phyloP scores from a whole-genome alignment of 2,113 vertebrate species.

The Tringa solitaria region DNA sequence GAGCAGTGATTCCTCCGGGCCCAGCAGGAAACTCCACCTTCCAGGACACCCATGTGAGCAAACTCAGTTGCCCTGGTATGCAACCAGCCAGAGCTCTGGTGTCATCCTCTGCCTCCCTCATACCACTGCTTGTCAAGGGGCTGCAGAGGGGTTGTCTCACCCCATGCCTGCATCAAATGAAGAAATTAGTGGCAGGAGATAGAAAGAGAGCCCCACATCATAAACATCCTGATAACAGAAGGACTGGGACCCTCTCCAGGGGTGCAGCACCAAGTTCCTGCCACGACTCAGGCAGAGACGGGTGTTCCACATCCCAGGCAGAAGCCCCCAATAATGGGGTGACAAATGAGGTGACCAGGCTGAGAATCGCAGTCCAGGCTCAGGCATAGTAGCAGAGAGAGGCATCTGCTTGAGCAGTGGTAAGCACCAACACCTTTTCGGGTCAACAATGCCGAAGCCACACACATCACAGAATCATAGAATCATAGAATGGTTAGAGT shows the following conservation, averaged over 20 bases:
- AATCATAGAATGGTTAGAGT: too few species aligned
- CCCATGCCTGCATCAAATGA: not conserved
- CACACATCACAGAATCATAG: too few species aligned
- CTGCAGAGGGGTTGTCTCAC: not conserved
- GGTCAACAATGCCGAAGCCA: not conserved
- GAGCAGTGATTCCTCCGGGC: not conserved
- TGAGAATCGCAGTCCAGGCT: not conserved
- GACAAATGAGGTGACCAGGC: not conserved
- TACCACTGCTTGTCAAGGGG: rapidly evolving
- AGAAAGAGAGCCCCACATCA: not conserved
- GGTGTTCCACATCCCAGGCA: not conserved
- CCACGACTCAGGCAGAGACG: not conserved
- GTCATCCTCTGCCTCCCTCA: not conserved
- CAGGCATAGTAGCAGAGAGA: not conserved
- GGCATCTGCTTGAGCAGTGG: not conserved
- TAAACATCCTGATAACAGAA: not conserved
- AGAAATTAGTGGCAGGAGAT: not conserved
- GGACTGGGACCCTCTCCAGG: not conserved
- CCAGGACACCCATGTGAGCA: rapidly evolving
- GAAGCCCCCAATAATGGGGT: rapidly evolving
- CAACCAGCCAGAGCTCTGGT: not conserved
- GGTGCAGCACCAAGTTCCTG: not conserved
- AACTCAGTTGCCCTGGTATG: not conserved
- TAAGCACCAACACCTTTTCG: not conserved
- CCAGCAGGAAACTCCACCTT: not conserved